Base-by-base conservation (phyloP, 37 sponge, comb jelly and placozoan species). In the Corticium candelabrum region DNA sequence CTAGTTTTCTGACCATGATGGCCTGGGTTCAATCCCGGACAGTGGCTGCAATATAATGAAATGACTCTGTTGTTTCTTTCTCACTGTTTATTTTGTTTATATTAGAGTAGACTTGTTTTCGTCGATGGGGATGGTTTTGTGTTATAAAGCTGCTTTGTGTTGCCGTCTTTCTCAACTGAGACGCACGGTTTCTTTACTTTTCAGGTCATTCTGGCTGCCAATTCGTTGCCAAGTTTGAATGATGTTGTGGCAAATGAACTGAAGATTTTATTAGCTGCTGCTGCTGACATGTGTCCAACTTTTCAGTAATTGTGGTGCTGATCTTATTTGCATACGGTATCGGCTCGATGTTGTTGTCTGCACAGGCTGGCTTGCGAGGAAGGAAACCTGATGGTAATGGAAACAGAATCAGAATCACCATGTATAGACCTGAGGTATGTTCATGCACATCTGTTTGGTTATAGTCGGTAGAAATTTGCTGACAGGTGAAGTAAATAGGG, bases 381-480 rank as follows among this genome's bases (percentile, higher is more conserved):
- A 27, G 40, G 41, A 3, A n/a, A 4, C 3, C 76, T 82, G 67
- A 43, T 73, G 76, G 67, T 82, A 1, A 35, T 82, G 1, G 82
- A 82, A 76, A 76, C 75, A 21, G 82, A 76, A 15, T 35, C 75
- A 30, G 68, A 41, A 11, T 82, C 82, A 21, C 82, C 82, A 37
- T 82, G 82, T 41, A 62, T 82, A 1, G 82, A 82, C 37, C 68
- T 82, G 67, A 75, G 76, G n/a, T 39, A 67, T 35, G 76, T 82
- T 4, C 36, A 39, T 11, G 21, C n/a, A n/a, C n/a, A n/a, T n/a
- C n/a, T n/a, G n/a, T n/a, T n/a, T n/a, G n/a, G n/a, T n/a, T n/a
- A n/a, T n/a, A n/a, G n/a, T n/a, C n/a, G n/a, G n/a, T n/a, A n/a
- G n/a, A n/a, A n/a, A n/a, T n/a, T n/a, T n/a, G n/a, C n/a, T n/a